Conservation (phyloP, 2,797 vertebrate genomes). For the Bradypus variegatus region DNA sequence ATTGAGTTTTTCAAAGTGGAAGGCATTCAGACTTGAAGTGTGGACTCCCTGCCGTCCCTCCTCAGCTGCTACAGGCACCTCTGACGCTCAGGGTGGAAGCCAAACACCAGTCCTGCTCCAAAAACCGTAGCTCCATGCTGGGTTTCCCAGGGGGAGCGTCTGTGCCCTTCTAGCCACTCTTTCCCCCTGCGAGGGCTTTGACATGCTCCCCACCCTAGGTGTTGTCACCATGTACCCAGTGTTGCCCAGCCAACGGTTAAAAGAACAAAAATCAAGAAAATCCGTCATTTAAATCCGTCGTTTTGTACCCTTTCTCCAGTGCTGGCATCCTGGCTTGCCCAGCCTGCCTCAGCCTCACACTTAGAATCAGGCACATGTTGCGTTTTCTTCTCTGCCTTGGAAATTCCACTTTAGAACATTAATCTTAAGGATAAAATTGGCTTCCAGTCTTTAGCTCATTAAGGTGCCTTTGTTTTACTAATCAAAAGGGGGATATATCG, state of each 20-base stretch:
- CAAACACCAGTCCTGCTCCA: neutral
- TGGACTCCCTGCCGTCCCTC: fast-evolving
- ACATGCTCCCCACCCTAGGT: neutral
- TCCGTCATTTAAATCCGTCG: fast-evolving
- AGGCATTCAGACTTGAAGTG: too few species aligned
- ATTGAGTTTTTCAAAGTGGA: neutral
- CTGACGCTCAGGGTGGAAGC: neutral
- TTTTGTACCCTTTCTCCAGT: fast-evolving
- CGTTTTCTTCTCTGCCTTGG: neutral
- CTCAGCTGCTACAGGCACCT: neutral
- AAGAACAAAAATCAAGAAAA: neutral
- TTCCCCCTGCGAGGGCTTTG: neutral
- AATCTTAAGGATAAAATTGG: conserved; percentile 57
- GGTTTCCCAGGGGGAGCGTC: fast-evolving
- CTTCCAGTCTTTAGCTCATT: conserved; percentile 36
- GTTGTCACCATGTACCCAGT: neutral
- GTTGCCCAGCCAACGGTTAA: neutral
- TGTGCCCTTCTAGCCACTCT: neutral
- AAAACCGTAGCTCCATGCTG: neutral
- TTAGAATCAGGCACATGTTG: neutral
- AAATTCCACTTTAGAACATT: neutral
- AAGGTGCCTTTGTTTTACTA: conserved; percentile 32
- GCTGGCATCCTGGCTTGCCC: neutral
- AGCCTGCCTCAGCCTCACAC: neutral
- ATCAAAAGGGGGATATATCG: neutral